Evolutionary conservation across 2,113 vertebrate species (phyloP).

Genomic region (Tetraodon nigroviridis): DNA sequence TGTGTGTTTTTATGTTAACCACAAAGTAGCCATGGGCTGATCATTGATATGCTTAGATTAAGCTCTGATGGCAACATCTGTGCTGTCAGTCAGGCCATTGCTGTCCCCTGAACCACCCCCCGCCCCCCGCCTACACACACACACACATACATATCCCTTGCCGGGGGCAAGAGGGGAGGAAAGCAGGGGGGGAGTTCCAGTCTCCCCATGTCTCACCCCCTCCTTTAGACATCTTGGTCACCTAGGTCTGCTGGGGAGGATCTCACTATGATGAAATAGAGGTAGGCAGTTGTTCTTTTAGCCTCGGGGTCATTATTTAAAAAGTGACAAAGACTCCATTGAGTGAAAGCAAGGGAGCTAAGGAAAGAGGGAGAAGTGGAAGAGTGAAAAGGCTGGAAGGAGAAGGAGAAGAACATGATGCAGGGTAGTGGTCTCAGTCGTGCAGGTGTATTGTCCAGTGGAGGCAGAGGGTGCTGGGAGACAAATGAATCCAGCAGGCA

Average conservation of each 20-base stretch:
- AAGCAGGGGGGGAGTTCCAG: slow-evolving; percentile 9
- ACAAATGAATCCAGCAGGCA: slow-evolving; percentile 99
- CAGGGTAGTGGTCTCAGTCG: slow-evolving; percentile 49
- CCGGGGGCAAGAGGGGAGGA: too few species aligned
- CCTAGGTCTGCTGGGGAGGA: slow-evolving; percentile 59
- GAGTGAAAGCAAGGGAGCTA: slow-evolving; percentile 63
- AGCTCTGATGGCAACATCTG: slow-evolving; percentile 79
- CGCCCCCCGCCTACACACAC: slow-evolving; percentile 52
- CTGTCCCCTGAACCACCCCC: slow-evolving; percentile 50
- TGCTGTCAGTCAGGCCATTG: slow-evolving; percentile 74
- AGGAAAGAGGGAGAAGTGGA: slow-evolving; percentile 42
- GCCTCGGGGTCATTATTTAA: slow-evolving; percentile 92
- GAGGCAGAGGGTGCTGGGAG: slow-evolving; percentile 85
- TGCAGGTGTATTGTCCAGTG: slow-evolving; percentile 88
- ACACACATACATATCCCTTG: too few species aligned
- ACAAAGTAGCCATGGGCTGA: slow-evolving; percentile 65
- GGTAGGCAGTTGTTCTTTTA: slow-evolving; percentile 81
- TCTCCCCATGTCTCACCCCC: slow-evolving; percentile 29
- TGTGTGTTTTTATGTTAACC: slow-evolving; percentile 52
- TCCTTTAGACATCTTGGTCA: slow-evolving; percentile 62
- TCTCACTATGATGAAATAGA: slow-evolving; percentile 83
- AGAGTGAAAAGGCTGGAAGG: slow-evolving; percentile 43
- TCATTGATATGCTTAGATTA: slow-evolving; percentile 74
- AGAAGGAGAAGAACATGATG: slow-evolving; percentile 33
- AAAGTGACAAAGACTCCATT: slow-evolving; percentile 74